phyloP scores from a whole-genome alignment of 2,888 invertebrate genomes.

The Leptopilina myrica region DNA sequence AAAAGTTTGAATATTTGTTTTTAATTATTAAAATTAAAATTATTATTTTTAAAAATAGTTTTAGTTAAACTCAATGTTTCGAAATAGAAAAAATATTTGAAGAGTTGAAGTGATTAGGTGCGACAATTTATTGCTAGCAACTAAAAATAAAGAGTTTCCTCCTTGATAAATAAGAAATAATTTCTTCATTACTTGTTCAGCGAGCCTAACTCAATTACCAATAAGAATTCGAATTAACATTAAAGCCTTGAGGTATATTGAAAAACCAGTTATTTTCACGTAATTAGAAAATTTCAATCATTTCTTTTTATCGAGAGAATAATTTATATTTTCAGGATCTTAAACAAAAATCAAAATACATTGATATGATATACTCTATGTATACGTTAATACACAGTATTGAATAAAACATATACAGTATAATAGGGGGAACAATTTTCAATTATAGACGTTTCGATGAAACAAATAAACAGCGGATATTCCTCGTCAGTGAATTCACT shows the following conservation, averaged over 20 bases:
- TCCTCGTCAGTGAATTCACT: neutral
- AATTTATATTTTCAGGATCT: neutral
- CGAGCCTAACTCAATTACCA: neutral
- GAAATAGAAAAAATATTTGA: too few relatives aligned
- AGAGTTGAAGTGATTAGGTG: too few relatives aligned
- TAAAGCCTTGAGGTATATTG: neutral
- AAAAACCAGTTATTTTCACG: slow-evolving; percentile 2
- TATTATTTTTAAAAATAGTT: too few relatives aligned
- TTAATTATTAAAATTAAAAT: too few relatives aligned
- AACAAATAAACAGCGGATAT: slow-evolving; percentile 3
- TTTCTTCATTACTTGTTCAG: neutral
- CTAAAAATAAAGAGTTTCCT: too few relatives aligned
- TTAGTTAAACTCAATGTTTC: too few relatives aligned
- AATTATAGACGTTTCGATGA: neutral
- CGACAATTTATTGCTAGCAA: too few relatives aligned
- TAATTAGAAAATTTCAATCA: neutral
- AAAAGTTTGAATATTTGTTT: too few relatives aligned
- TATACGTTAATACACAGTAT: too few relatives aligned
- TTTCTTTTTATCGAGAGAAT: neutral
- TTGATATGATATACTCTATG: too few relatives aligned
- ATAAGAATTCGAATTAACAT: slow-evolving; percentile 11
- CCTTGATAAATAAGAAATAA: neutral
- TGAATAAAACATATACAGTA: neutral
- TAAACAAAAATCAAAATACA: too few relatives aligned
- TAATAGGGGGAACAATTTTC: neutral